These are phyloP conservation scores for Eonycteris spelaea DNA, from an alignment of 2,113 vertebrate genomes.

Conservation along the genomic window DNA sequence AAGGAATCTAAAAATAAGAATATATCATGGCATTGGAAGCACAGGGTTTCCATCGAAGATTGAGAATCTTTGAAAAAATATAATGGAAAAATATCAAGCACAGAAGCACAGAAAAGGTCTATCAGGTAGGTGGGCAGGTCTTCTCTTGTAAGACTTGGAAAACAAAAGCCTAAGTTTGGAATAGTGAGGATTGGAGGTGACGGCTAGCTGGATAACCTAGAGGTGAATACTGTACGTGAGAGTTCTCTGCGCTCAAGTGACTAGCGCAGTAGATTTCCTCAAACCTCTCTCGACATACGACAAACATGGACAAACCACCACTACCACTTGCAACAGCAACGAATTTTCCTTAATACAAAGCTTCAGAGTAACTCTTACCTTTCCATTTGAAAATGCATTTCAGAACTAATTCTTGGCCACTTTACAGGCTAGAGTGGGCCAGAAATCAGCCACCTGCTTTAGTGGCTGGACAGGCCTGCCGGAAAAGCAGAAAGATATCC, in stretches of 20 bases:
- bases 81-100: not conserved
- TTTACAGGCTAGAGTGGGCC: too few relatives aligned
- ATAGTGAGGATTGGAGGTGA: not conserved
- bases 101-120: not conserved
- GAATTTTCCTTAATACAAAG: not conserved
- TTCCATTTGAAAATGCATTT: not conserved
- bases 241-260: not conserved
- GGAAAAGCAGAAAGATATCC: not conserved
- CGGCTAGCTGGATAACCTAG: not conserved
- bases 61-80: not conserved
- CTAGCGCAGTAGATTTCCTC: not conserved
- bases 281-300: not conserved
- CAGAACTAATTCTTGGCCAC: not conserved
- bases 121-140: not conserved
- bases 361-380: not conserved
- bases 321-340: not conserved
- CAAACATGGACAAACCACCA: not conserved
- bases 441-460: conserved; percentile 4
- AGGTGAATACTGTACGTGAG: not conserved
- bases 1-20: not conserved
- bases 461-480: not conserved
- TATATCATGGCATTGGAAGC: not conserved
- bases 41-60: not conserved
- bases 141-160: not conserved
- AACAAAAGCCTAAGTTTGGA: not conserved